Evolutionary conservation across 92 coral and sea anemone genomes (phyloP).

Genomic region (Virgularia gustaviana): DNA sequence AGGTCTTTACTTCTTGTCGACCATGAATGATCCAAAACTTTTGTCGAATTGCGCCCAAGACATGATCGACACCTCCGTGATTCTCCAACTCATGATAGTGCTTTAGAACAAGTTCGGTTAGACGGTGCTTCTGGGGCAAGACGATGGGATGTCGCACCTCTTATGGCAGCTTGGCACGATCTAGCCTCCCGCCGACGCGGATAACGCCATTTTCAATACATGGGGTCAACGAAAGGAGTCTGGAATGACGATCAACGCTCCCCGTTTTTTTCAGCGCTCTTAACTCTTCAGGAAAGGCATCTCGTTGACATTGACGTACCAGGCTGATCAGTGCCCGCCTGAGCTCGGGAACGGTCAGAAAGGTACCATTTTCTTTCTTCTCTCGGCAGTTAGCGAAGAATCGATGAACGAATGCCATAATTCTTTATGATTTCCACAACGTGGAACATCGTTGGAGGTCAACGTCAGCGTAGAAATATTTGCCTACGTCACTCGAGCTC

Average conservation of each 20-base stretch:
- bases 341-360: too few relatives aligned
- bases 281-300: conserved; percentile 35
- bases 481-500: too few relatives aligned
- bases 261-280: conserved; percentile 8
- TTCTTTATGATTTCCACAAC: too few relatives aligned
- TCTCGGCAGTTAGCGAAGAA: too few relatives aligned
- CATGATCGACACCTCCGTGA: conserved; percentile 52
- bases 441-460: too few relatives aligned
- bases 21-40: conserved; percentile 50
- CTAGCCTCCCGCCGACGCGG: conserved; percentile 54
- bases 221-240: conserved; percentile 31
- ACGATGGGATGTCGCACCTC: conserved; percentile 55
- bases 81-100: conserved; percentile 29
- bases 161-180: conserved; percentile 43
- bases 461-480: too few relatives aligned
- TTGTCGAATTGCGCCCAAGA: conserved; percentile 51
- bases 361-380: too few relatives aligned
- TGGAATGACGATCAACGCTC: background rate
- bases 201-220: conserved; percentile 35
- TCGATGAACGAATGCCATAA: too few relatives aligned
- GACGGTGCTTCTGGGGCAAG: conserved; percentile 46
- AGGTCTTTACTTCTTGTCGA: conserved; percentile 43
- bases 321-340: background rate
- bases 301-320: conserved; percentile 29
- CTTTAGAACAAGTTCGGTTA: conserved; percentile 30